Percentiles rank a stretch among this genome's conserved stretches.
Conservation (phyloP, 2,797 vertebrate genomes). For the Lacerta bilineata region DNA sequence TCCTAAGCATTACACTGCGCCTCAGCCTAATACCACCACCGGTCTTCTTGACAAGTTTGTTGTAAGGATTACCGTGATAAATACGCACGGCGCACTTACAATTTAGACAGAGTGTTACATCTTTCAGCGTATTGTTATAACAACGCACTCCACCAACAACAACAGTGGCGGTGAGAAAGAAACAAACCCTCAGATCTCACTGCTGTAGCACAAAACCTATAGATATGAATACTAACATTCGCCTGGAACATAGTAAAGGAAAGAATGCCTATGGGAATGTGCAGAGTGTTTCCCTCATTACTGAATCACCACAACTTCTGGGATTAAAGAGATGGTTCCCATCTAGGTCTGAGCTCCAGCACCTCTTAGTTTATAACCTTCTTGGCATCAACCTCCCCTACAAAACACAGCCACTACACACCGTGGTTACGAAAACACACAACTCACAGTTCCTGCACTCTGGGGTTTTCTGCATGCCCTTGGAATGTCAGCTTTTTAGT, state of each 20-base stretch:
- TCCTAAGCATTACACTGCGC: not conserved
- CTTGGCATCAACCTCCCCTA: not conserved
- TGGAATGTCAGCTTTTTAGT: not conserved
- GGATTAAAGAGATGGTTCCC: not conserved
- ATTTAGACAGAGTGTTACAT: no score
- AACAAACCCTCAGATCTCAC: no score
- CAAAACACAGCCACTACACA: not conserved
- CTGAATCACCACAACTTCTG: not conserved
- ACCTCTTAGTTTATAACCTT: not conserved
- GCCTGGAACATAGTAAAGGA: not conserved
- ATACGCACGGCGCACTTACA: not conserved
- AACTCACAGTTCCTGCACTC: not conserved
- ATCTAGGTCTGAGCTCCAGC: not conserved
- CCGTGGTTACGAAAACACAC: not conserved
- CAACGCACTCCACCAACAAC: not conserved
- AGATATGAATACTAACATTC: not conserved
- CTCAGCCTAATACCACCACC: not conserved
- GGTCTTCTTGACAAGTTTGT: not conserved
- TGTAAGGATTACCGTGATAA: not conserved
- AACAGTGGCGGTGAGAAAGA: not conserved
- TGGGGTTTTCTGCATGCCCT: constrained; percentile 4
- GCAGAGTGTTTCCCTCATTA: not conserved
- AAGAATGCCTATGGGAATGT: not conserved
- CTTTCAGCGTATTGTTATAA: not conserved
- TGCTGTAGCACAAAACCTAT: not conserved